phyloP scores from a whole-genome alignment of 2,113 vertebrate genomes.

The Bagarius yarrelli region DNA sequence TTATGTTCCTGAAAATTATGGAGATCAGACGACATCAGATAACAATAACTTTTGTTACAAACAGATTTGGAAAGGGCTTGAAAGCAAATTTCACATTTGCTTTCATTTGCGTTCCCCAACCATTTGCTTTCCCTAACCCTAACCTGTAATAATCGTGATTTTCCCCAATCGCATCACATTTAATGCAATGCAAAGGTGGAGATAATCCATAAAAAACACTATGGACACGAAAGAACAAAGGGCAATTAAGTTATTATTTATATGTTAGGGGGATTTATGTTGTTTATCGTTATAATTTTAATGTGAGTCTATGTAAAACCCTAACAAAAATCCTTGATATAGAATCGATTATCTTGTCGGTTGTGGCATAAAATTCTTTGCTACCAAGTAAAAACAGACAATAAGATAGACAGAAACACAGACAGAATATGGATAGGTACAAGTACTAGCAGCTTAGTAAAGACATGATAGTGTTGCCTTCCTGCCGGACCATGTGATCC shows the following conservation, averaged over 20 bases:
- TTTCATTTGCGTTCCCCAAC: too few relatives aligned
- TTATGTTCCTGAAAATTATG: too few relatives aligned
- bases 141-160: too few relatives aligned
- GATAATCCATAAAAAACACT: not conserved
- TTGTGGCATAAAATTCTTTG: not conserved
- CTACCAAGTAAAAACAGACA: not conserved
- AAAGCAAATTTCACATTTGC: too few relatives aligned
- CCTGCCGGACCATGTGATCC: not conserved
- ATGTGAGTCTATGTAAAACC: not conserved
- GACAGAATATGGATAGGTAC: not conserved
- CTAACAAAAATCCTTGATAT: not conserved
- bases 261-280: not conserved
- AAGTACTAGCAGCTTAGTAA: not conserved
- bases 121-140: too few relatives aligned
- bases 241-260: not conserved
- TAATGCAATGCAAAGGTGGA: not conserved
- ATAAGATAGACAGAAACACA: not conserved
- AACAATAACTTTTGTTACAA: too few relatives aligned
- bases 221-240: not conserved
- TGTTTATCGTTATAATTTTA: too few relatives aligned
- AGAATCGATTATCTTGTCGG: not conserved
- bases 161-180: too few relatives aligned
- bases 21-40: too few relatives aligned
- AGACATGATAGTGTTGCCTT: not conserved
- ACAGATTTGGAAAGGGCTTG: too few relatives aligned